Evolutionary conservation across 2,888 invertebrate genomes (phyloP).

Genomic region (Amphimallon solstitiale): DNA sequence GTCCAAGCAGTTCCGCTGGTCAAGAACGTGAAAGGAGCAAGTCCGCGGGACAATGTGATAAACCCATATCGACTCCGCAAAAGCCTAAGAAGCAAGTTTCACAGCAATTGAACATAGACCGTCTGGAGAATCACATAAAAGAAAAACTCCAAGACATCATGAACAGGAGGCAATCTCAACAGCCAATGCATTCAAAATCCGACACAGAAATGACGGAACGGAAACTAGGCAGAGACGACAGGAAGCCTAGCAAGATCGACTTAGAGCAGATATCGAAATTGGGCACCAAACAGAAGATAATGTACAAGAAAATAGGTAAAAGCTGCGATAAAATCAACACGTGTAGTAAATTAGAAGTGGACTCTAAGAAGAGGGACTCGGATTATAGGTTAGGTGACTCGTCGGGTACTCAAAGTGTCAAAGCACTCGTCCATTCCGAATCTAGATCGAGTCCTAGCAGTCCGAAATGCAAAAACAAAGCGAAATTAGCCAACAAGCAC

Average conservation of each 20-base stretch:
- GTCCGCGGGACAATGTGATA: conserved; percentile 58
- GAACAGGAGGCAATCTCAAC: conserved; percentile 56
- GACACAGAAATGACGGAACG: conserved; percentile 50
- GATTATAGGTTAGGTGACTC: conserved; percentile 69
- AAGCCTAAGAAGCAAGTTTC: conserved; percentile 50
- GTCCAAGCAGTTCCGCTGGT: conserved; percentile 58
- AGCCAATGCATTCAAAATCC: conserved; percentile 43
- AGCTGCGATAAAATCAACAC: conserved; percentile 63
- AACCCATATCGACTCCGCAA: conserved; percentile 47
- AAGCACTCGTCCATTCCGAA: conserved; percentile 65
- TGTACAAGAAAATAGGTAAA: conserved; percentile 63
- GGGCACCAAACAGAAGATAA: conserved; percentile 57
- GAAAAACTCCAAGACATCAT: conserved; percentile 64
- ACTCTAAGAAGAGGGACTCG: conserved; percentile 59
- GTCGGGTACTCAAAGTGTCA: conserved; percentile 64
- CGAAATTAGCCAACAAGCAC: conserved; percentile 49
- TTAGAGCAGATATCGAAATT: conserved; percentile 57
- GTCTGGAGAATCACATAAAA: conserved; percentile 62
- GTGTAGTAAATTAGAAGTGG: conserved; percentile 51
- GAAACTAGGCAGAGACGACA: conserved; percentile 62
- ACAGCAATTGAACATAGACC: conserved; percentile 59
- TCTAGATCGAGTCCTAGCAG: conserved; percentile 60
- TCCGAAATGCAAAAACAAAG: conserved; percentile 60
- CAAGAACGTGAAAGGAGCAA: conserved; percentile 61
- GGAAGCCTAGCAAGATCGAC: conserved; percentile 61